Evolutionary conservation across 2,888 invertebrate species (phyloP), one percentile per base, ranked within the genome.

Genomic region (Coleophora flavipennella): DNA sequence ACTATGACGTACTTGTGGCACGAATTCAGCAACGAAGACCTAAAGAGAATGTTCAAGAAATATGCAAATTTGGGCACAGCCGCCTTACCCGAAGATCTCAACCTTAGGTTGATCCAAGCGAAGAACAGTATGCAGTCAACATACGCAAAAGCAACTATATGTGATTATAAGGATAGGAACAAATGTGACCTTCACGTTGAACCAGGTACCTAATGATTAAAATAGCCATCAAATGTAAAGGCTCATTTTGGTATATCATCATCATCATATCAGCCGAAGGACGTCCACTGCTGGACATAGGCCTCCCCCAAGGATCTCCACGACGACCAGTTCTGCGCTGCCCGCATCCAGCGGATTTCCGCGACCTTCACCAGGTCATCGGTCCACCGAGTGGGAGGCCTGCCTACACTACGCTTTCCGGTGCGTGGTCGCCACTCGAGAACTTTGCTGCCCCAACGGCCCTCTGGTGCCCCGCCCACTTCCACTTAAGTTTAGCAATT

Each of bases 61-160:
- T 85, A 92, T 28, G 87, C 92, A 0, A 79, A 89, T 33, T 79
- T 95, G 8, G 95, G 94, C 0, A 86, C 88, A 1, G 87, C 92
- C 0, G 93, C 92, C 0, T 74, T 96, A n/a, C 87, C 92, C 0
- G 90, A 91, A 48, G 88, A 90, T 35, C 78, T 90, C 48, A 89
- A 87, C 49, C 86, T 87, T 36, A 85, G 89, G 34, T 75, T 90
- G 8, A 86, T 89, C 36, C 85, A 86, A 48, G 87, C 89, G 0
- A 69, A 90, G 8, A 89, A 87, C 31, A 86, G 89, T 11, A 94
- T 95, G 94, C 86, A 91, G 59, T 84, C 88, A 0, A 90, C 89
- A 11, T 94, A 92, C 60, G 90, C 92, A 1, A 93, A 87, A 38
- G 91, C 93, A 0, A 92, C 91, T 44, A 88, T 94, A 10, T 94